Base-by-base conservation (phyloP, 2,797 vertebrate species). In the Cynopterus sphinx region DNA sequence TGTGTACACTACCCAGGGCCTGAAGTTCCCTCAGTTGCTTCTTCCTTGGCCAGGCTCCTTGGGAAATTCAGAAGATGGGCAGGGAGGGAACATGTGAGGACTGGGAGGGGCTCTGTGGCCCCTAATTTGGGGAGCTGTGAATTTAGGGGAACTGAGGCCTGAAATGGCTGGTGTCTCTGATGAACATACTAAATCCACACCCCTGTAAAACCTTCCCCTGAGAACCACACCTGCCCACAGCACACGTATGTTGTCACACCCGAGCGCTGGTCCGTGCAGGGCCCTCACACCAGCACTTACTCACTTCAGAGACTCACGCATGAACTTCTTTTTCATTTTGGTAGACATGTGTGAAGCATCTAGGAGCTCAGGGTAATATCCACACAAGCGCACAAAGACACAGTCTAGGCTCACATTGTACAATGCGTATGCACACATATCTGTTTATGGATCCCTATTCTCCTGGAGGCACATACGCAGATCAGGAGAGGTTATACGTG, bases 371-470 rank as follows among this genome's bases (percentile, higher is more conserved):
- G 59, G 17, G 19, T 77, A 15, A 70, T 9, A 0, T 24, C 86
- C 24, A 31, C 10, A 33, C 78, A 63, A 41, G 11, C 31, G 33
- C 3, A 12, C 10, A 13, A 19, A 71, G 73, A 49, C 39, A 43
- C 4, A 39, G 6, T n/a, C 24, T 11, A 59, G 55, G 59, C 4
- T 39, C 24, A 3, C 4, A 0, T 10, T 15, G 10, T 85, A 7
- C 31, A 12, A 61, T 5, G 12, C 9, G 0, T 5, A 2, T 39
- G 5, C 13, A 31, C 22, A 28, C 28, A 0, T 5, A 46, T 31
- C 65, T 86, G 41, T 22, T 57, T 46, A 1, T 36, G 36, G 26
- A 28, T 61, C 21, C 49, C 15, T 12, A 53, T 31, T 73, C 46
- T 28, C 78, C 24, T 1, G n/a, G 13, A 51, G 21, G 12, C 28